Percentiles rank a stretch among this genome's conserved stretches.
Evolutionary conservation across 2,888 invertebrate species (phyloP).

Genomic region (Acleris sparsana): DNA sequence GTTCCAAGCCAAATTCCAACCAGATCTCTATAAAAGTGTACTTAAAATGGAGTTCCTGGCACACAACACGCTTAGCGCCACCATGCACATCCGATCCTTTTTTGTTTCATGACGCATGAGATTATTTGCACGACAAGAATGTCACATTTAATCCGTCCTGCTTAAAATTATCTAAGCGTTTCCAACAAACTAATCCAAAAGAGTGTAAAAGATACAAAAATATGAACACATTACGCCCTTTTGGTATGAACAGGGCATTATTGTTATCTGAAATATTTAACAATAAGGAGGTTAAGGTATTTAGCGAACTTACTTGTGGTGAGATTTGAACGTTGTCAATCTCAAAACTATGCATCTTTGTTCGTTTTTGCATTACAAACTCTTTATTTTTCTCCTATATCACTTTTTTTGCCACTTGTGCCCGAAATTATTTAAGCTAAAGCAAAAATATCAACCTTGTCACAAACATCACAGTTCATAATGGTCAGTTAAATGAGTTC

Average conservation of each 20-base stretch:
- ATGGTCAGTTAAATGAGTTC: no score
- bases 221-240: not conserved
- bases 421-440: no score
- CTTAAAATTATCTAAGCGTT: slow-evolving; percentile 24
- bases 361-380: no score
- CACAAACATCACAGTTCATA: no score
- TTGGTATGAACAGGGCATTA: slow-evolving; percentile 4
- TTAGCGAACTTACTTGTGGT: slow-evolving; percentile 30
- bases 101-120: slow-evolving; percentile 32
- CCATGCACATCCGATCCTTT: slow-evolving; percentile 24
- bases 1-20: no score
- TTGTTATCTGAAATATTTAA: slow-evolving; percentile 27
- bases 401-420: no score
- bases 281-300: slow-evolving; percentile 4
- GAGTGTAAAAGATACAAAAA: not conserved
- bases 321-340: slow-evolving; percentile 18
- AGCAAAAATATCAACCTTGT: no score
- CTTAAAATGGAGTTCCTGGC: no score
- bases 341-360: no score
- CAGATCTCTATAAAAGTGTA: no score
- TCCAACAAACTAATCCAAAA: not conserved
- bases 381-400: no score
- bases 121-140: slow-evolving; percentile 25
- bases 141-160: slow-evolving; percentile 36
- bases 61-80: slow-evolving; percentile 25